Conservation (phyloP, 2,888 invertebrate genomes). For the Lasioglossum oenotherae region DNA sequence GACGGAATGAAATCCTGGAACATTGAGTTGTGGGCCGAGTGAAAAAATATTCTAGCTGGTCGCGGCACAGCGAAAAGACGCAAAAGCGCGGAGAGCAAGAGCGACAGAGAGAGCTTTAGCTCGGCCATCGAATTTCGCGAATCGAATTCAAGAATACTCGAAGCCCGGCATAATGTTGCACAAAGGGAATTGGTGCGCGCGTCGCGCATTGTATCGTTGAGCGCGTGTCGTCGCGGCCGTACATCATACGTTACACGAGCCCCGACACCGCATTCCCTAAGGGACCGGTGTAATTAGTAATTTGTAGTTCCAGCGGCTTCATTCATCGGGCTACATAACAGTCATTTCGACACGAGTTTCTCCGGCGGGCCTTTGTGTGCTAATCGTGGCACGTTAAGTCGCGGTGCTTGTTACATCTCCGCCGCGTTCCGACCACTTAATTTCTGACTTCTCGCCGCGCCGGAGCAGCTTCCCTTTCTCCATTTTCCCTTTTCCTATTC, state of each 20-base stretch:
- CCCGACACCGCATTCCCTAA: slow-evolving; percentile 66
- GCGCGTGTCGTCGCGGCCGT: slow-evolving; percentile 54
- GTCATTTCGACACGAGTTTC: slow-evolving; percentile 59
- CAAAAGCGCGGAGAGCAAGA: neutral
- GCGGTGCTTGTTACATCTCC: neutral
- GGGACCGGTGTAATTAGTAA: slow-evolving; percentile 69
- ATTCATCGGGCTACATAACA: slow-evolving; percentile 62
- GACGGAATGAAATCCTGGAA: neutral
- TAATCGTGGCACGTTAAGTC: slow-evolving; percentile 48
- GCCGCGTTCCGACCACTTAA: slow-evolving; percentile 20
- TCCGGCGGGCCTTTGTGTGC: slow-evolving; percentile 45
- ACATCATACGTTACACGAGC: slow-evolving; percentile 53
- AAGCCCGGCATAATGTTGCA: slow-evolving; percentile 28
- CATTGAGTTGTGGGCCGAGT: too few species aligned
- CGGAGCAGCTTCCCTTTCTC: neutral
- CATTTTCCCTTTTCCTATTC: neutral
- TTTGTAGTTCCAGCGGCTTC: slow-evolving; percentile 67
- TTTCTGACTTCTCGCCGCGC: neutral
- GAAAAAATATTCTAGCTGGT: neutral
- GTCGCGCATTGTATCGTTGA: slow-evolving; percentile 55
- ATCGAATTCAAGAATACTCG: slow-evolving; percentile 51
- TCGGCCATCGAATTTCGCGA: slow-evolving; percentile 44
- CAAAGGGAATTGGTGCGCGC: slow-evolving; percentile 47
- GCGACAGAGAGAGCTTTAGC: neutral
- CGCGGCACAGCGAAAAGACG: neutral